phyloP scores from a whole-genome alignment of 1,140 invertebrate species.

The Hesperophylax magnus region DNA sequence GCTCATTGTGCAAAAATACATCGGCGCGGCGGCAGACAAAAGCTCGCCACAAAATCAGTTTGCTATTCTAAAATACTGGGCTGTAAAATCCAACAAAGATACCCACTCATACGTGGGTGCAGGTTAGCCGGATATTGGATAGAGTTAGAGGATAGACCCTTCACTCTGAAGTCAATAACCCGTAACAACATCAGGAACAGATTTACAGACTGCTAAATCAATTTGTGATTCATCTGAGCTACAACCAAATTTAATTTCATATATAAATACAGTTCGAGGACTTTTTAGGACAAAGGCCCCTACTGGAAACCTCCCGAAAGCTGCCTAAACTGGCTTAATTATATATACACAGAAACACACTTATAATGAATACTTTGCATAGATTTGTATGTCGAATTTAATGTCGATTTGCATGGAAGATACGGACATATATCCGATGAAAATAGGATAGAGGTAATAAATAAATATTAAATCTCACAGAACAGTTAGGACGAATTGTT shows the following conservation, averaged over 20 bases:
- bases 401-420: no score
- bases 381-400: no score
- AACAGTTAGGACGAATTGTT: no score
- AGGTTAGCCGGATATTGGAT: neutral
- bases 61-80: neutral
- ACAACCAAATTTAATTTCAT: neutral
- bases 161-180: neutral
- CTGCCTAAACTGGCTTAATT: neutral
- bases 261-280: neutral
- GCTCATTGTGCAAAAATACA: conserved; percentile 39
- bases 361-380: no score
- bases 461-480: no score
- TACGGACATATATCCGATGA: no score
- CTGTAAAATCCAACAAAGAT: neutral
- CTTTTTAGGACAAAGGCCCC: neutral
- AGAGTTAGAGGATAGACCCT: neutral
- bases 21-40: conserved; percentile 8
- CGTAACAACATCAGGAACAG: conserved; percentile 6
- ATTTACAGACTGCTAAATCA: neutral
- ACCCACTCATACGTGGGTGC: neutral
- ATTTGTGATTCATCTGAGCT: neutral
- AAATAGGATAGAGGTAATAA: no score
- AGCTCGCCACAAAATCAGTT: conserved; percentile 18
- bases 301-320: neutral
- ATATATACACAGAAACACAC: neutral